These are phyloP conservation scores for Pantherophis guttatus DNA, from an alignment of 2,113 vertebrate species.

Conservation along the genomic window DNA sequence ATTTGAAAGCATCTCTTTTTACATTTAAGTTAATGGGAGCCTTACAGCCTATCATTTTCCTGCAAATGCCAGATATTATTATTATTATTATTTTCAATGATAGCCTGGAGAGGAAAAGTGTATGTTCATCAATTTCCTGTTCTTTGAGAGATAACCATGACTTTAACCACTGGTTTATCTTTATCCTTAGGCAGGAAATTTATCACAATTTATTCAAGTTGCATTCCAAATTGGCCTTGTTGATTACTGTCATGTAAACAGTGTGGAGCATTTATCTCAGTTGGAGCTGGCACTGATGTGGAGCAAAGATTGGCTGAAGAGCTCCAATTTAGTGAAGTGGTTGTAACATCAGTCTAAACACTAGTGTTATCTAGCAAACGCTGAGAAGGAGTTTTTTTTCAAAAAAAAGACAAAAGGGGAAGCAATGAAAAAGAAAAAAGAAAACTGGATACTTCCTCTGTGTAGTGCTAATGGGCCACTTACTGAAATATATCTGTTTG, in stretches of 20 bases:
- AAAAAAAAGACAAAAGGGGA: constrained; percentile 13
- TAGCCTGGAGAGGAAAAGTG: constrained; percentile 59
- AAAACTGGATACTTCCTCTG: constrained; percentile 53
- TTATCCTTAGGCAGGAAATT: constrained; percentile 74
- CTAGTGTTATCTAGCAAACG: constrained; percentile 65
- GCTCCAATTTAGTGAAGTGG: constrained; percentile 67
- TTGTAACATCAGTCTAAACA: constrained; percentile 68
- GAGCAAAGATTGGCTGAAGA: constrained; percentile 66
- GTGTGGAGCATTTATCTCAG: constrained; percentile 66
- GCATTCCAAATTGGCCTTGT: constrained; percentile 81
- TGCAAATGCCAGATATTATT: constrained; percentile 58
- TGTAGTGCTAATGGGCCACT: constrained; percentile 74
- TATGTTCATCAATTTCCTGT: constrained; percentile 71
- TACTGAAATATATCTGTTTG: constrained; percentile 69
- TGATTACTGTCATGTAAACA: constrained; percentile 83
- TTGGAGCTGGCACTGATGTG: constrained; percentile 63
- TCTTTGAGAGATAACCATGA: constrained; percentile 67
- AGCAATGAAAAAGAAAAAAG: not conserved
- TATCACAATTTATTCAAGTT: constrained; percentile 82
- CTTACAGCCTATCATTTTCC: constrained; percentile 64
- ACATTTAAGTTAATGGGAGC: constrained; percentile 66
- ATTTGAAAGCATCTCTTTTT: constrained; percentile 63
- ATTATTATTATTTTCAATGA: constrained; percentile 35
- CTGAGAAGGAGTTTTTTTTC: not conserved
- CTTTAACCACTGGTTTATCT: constrained; percentile 75